Conservation (phyloP, 2,113 vertebrate genomes). For the Boulengeromyrus knoepffleri region DNA sequence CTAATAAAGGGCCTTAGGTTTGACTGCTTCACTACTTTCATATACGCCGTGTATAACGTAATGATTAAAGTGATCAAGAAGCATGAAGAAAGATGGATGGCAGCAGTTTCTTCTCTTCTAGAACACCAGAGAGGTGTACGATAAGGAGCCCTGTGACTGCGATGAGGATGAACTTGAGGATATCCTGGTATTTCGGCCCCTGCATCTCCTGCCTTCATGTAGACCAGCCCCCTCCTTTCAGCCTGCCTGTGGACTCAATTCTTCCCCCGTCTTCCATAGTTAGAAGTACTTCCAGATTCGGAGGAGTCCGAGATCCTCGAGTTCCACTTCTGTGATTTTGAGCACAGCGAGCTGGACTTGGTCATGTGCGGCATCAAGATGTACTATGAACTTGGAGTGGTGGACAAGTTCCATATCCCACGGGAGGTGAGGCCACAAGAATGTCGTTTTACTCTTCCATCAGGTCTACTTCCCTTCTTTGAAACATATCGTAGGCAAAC, state of each 20-base stretch:
- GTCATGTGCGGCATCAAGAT: constrained; percentile 69
- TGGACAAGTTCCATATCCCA: constrained; percentile 71
- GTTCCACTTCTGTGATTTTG: constrained; percentile 69
- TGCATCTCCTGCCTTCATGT: neutral
- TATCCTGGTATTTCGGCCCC: constrained; percentile 55
- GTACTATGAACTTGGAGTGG: constrained; percentile 71
- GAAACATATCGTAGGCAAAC: neutral
- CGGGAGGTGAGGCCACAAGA: constrained; percentile 51
- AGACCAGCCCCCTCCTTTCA: neutral
- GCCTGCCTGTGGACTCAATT: neutral
- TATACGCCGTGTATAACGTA: neutral
- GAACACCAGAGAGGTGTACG: constrained; percentile 61
- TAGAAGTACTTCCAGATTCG: constrained; percentile 43
- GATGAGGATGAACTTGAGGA: constrained; percentile 65
- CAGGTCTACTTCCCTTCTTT: neutral
- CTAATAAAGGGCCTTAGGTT: neutral
- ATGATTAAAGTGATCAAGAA: neutral
- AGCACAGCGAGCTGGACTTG: constrained; percentile 58
- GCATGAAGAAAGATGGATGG: neutral
- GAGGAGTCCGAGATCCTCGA: constrained; percentile 53
- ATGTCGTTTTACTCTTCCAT: neutral
- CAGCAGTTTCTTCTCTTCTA: constrained; percentile 26
- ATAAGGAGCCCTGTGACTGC: constrained; percentile 61
- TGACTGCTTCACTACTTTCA: neutral
- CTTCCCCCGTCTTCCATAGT: constrained; percentile 33